Percentiles rank a stretch among this genome's conserved stretches.
Evolutionary conservation across 2,888 invertebrate genomes (phyloP).

Genomic region (Macrosiphum euphorbiae): DNA sequence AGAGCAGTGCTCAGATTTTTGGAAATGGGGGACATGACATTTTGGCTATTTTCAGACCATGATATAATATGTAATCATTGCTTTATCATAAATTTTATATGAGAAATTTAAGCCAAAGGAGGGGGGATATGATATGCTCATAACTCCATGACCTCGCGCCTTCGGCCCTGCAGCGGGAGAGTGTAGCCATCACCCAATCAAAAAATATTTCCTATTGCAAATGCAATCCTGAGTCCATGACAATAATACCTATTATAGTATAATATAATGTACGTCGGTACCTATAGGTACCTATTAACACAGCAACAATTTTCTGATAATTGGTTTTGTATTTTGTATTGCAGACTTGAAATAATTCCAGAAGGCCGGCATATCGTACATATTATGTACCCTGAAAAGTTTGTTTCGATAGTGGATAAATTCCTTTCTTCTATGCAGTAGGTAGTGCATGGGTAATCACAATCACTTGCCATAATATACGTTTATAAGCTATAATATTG

Average conservation of each 20-base stretch:
- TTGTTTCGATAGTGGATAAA: slow-evolving; percentile 81
- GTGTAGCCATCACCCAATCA: too few relatives aligned
- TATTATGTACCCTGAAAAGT: slow-evolving; percentile 82
- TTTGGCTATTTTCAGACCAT: too few relatives aligned
- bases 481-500: not conserved
- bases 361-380: slow-evolving; percentile 91
- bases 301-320: not conserved
- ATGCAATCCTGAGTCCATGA: not conserved
- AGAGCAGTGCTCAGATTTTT: too few relatives aligned
- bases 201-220: not conserved
- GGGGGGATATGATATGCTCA: too few relatives aligned
- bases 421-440: slow-evolving; percentile 73
- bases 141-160: too few relatives aligned
- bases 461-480: not conserved
- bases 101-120: too few relatives aligned
- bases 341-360: slow-evolving; percentile 80
- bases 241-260: too few relatives aligned
- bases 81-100: too few relatives aligned
- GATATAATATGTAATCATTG: too few relatives aligned
- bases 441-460: not conserved
- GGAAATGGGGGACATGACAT: too few relatives aligned
- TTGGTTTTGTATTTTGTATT: slow-evolving; percentile 5
- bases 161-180: too few relatives aligned
- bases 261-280: not conserved
- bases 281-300: not conserved